A percentile compares a stretch with the other conserved stretches of the same genome.
Evolutionary conservation across 2,113 vertebrate genomes (phyloP).

Genomic region (Chunga burmeisteri): DNA sequence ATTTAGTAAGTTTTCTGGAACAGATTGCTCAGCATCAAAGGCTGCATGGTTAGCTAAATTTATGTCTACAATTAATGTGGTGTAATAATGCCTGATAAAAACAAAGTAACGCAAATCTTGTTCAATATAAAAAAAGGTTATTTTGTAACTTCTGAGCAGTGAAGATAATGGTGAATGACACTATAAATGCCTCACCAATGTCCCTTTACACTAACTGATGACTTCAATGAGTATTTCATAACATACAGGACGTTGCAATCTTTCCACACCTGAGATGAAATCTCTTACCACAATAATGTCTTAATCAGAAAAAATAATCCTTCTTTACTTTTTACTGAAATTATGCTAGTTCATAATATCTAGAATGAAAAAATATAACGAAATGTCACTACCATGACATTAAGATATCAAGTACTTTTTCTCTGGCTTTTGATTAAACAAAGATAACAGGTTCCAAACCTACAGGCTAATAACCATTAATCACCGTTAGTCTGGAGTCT

Average conservation of each 20-base stretch:
- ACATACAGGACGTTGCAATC: background rate
- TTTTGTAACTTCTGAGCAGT: background rate
- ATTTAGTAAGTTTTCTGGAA: background rate
- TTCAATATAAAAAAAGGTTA: background rate
- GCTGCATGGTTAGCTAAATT: background rate
- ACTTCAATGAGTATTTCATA: background rate
- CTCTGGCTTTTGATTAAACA: conserved; percentile 31
- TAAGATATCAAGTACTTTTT: background rate
- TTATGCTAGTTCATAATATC: background rate
- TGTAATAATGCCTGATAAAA: background rate
- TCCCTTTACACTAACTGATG: background rate
- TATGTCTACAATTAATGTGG: background rate
- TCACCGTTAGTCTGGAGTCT: background rate
- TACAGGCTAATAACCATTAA: conserved; percentile 34
- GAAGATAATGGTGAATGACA: background rate
- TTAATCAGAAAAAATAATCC: background rate
- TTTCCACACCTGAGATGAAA: background rate
- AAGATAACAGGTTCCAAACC: conserved; percentile 2
- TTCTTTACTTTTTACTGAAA: background rate
- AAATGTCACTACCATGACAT: conserved; percentile 3
- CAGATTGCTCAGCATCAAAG: background rate
- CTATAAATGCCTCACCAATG: background rate
- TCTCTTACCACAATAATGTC: background rate
- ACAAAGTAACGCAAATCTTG: background rate
- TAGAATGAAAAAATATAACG: background rate